Conservation (phyloP, 2,113 vertebrate species). For the Oplegnathus fasciatus region DNA sequence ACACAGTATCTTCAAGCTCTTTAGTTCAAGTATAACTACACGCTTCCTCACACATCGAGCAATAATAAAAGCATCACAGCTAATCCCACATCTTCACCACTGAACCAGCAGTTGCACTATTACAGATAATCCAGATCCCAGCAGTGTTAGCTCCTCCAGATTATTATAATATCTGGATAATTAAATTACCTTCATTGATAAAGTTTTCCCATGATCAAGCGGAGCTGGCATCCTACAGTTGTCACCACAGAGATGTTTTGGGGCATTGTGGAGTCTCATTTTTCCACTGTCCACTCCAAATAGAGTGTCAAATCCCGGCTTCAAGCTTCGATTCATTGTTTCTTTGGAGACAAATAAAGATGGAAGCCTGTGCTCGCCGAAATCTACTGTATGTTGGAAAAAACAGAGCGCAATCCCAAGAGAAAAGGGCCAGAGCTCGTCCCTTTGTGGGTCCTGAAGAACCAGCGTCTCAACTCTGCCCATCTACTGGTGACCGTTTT, state of each 20-base stretch:
- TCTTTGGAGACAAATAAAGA: conserved; percentile 13
- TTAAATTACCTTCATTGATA: conserved; percentile 60
- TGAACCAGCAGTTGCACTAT: not conserved
- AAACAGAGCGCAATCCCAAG: not conserved
- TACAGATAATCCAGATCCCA: not conserved
- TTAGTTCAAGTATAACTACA: not conserved
- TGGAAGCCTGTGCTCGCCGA: not conserved
- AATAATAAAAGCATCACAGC: not conserved
- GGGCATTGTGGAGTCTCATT: conserved; percentile 4
- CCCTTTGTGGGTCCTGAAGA: conserved; percentile 14
- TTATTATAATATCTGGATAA: not conserved
- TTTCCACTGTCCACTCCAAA: conserved; percentile 7
- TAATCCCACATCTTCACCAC: not conserved
- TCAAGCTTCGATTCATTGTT: conserved; percentile 17
- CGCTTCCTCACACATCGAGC: not conserved
- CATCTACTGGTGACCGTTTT: conserved; percentile 27
- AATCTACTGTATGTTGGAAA: not conserved
- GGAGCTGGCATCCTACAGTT: conserved; percentile 12
- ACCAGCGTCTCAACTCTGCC: conserved; percentile 14
- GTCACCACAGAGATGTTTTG: conserved; percentile 30
- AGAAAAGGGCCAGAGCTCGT: not conserved
- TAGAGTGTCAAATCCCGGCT: not conserved
- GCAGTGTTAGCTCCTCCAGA: not conserved
- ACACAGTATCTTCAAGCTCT: not conserved
- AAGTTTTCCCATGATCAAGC: conserved; percentile 23